These are phyloP conservation scores for Zonotrichia leucophrys DNA, from an alignment of 2,113 vertebrate species.

Conservation along the genomic window DNA sequence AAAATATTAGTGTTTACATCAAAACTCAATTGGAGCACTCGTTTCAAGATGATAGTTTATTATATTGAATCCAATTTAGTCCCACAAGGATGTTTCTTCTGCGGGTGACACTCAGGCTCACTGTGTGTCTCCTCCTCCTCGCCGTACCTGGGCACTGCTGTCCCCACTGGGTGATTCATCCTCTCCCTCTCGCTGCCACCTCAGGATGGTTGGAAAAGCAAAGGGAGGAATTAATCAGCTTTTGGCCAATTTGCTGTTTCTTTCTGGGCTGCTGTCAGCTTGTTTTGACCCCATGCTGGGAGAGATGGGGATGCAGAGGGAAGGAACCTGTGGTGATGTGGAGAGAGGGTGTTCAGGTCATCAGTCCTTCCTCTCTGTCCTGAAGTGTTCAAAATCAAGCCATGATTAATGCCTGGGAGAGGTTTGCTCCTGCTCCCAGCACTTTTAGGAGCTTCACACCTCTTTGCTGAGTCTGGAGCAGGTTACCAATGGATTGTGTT, in stretches of 20 bases:
- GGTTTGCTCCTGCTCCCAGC: neutral
- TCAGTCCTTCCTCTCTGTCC: neutral
- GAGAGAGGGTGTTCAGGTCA: neutral
- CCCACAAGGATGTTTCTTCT: conserved; percentile 46
- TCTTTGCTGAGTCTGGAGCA: neutral
- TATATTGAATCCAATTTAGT: conserved; percentile 69
- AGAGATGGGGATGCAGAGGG: neutral
- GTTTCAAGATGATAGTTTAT: conserved; percentile 76
- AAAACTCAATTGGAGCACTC: conserved; percentile 78
- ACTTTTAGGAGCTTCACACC: neutral
- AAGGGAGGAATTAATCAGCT: neutral
- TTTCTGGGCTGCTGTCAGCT: neutral
- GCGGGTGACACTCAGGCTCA: neutral
- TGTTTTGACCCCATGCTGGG: neutral
- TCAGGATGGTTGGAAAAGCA: neutral
- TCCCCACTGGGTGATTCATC: neutral
- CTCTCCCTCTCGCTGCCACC: neutral
- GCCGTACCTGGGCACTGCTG: neutral
- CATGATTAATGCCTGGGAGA: neutral
- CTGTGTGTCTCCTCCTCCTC: neutral
- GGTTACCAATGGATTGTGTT: neutral
- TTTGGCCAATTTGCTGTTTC: neutral
- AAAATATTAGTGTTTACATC: conserved; percentile 81
- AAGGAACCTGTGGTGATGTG: neutral
- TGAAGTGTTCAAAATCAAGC: neutral